Percentiles rank a stretch among this genome's conserved stretches.
phyloP scores from a whole-genome alignment of 2,797 vertebrate species.

The Bradypodion pumilum region DNA sequence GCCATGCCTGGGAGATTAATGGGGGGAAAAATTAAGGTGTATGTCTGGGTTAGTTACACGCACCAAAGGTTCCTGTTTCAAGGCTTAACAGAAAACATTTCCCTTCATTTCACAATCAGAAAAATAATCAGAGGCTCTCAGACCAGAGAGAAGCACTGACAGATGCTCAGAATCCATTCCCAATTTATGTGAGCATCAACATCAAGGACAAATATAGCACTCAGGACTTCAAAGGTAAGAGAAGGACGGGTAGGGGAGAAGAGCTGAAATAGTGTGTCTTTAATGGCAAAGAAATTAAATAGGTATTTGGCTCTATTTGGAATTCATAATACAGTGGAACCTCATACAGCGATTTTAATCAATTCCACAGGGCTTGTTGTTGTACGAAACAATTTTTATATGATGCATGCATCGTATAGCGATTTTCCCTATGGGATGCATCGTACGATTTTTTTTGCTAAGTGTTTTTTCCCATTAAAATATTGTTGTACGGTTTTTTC shows the following conservation, averaged over 20 bases:
- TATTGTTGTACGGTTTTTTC: too few relatives aligned
- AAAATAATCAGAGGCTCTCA: conserved; percentile 75
- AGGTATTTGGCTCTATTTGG: neutral
- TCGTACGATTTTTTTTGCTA: too few relatives aligned
- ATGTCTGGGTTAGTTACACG: neutral
- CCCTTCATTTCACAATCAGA: conserved; percentile 65
- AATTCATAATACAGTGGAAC: too few relatives aligned
- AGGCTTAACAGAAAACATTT: neutral
- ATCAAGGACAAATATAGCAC: conserved; percentile 79
- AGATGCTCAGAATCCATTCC: conserved; percentile 79
- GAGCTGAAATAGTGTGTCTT: neutral
- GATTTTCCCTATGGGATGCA: too few relatives aligned
- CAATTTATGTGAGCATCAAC: conserved; percentile 79
- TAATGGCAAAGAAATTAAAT: neutral
- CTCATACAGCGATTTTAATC: too few relatives aligned
- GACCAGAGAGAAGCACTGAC: conserved; percentile 77
- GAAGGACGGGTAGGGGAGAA: neutral
- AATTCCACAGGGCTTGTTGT: too few relatives aligned
- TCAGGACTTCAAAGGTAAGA: conserved; percentile 81
- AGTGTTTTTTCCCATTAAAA: too few relatives aligned
- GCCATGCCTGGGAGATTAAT: neutral
- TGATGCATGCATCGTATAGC: too few relatives aligned
- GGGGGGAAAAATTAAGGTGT: neutral
- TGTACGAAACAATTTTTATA: too few relatives aligned
- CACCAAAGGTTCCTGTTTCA: neutral